These are phyloP conservation scores for Mya arenaria DNA, from an alignment of 1,140 invertebrate genomes.

Conservation along the genomic window DNA sequence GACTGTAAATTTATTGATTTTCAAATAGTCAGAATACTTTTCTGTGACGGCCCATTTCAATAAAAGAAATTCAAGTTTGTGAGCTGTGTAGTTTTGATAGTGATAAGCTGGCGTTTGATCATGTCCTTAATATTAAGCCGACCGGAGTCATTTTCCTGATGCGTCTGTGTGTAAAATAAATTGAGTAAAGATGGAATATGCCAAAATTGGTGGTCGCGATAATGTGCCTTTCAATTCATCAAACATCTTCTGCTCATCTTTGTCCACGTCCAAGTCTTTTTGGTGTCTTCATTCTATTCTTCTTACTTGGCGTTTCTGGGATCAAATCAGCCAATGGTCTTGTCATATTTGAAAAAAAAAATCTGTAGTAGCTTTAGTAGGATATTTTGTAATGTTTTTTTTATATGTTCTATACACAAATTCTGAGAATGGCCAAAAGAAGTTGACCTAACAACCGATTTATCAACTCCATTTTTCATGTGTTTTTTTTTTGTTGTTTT, in stretches of 20 bases:
- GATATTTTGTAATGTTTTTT: too few species aligned
- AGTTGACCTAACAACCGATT: too few species aligned
- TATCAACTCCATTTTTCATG: too few species aligned
- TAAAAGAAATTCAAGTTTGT: neutral
- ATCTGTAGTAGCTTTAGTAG: too few species aligned
- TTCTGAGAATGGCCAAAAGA: too few species aligned
- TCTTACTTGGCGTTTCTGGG: slow-evolving; percentile 24
- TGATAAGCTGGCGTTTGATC: neutral
- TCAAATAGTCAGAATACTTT: slow-evolving; percentile 35
- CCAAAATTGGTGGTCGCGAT: neutral
- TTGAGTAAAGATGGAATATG: neutral
- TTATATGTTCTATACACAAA: too few species aligned
- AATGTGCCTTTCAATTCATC: neutral
- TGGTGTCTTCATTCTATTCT: neutral
- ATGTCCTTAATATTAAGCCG: neutral
- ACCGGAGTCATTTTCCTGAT: neutral
- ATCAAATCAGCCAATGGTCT: slow-evolving; percentile 57
- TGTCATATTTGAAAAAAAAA: too few species aligned
- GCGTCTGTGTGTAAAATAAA: neutral
- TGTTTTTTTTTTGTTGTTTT: too few species aligned
- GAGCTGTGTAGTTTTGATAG: neutral
- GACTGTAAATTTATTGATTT: slow-evolving; percentile 22
- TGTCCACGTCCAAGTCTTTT: slow-evolving; percentile 7
- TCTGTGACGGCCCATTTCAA: slow-evolving; percentile 43
- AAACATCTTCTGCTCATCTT: neutral